Evolutionary conservation across 92 coral and sea anemone species (phyloP).

Genomic region (Isaurus tuberculatus): DNA sequence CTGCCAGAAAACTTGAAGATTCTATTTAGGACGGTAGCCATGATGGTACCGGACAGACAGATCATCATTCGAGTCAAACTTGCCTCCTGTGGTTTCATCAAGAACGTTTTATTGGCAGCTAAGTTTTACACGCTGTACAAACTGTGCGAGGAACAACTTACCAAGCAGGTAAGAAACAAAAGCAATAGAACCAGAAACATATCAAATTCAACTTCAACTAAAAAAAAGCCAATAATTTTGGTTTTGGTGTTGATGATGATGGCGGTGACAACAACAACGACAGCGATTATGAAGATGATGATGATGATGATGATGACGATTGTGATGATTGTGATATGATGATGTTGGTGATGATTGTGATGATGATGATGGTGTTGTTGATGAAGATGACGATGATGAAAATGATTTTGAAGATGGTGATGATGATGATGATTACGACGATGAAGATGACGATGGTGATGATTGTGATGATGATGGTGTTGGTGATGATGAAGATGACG

Average conservation of each 20-base stretch:
- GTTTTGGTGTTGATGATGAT: background rate
- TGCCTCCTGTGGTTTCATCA: slow-evolving; percentile 94
- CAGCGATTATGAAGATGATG: background rate
- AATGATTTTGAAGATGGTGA: background rate
- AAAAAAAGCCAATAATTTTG: background rate
- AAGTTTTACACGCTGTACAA: slow-evolving; percentile 97
- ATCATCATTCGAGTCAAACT: slow-evolving; percentile 97
- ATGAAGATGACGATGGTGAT: no score
- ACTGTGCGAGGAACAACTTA: slow-evolving; percentile 97
- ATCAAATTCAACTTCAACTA: no score
- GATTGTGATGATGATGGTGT: no score
- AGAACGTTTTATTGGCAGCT: slow-evolving; percentile 84
- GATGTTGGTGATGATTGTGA: background rate
- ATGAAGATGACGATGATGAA: background rate
- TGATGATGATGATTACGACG: no score
- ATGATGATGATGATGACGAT: background rate
- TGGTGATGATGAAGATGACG: no score
- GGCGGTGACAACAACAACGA: background rate
- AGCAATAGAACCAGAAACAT: no score
- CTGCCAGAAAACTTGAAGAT: slow-evolving; percentile 98
- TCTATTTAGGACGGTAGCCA: slow-evolving; percentile 98
- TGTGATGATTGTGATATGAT: background rate
- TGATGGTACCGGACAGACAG: slow-evolving; percentile 99
- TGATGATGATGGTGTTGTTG: background rate
- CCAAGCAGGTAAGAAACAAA: slow-evolving; percentile 81